Base-by-base conservation (phyloP, 92 coral and sea anemone genomes). In the Zoanthus solanderi region DNA sequence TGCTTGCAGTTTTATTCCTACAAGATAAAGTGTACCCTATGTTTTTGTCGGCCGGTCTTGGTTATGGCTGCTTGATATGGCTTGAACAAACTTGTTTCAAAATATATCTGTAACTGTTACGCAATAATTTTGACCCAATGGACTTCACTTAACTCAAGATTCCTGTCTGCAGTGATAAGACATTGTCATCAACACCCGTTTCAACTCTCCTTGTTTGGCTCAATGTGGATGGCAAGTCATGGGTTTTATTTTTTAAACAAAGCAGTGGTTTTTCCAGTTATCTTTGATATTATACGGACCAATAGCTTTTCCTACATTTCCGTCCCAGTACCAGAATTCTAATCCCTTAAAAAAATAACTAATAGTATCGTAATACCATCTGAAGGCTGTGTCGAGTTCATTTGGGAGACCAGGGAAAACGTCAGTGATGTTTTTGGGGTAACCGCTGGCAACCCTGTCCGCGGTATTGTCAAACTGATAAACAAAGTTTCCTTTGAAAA, bases 271-370 rank as follows among this genome's bases (percentile, higher is more conserved):
- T 8, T 61, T 61, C 68, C 68, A 61, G 68, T 61, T 61, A 6
- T 61, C 68, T 18, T 61, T 61, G 68, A 61, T 61, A 61, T 61
- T 61, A 61, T 61, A 61, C n/a, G 69, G 69, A 63, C 69, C 69
- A 63, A 63, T 3, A 63, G 69, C 69, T 63, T 83, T 63, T 61
- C 29, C 29, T 0, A 7, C 2, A 16, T 28, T 67, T 67, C 57
- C 85, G 31, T 91, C 82, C 92, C 95, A 94, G 68, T 75, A 6
- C 66, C 83, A 94, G 87, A 87, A 94, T 77, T 60, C 76, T 32
- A 86, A 56, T 11, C 79, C 94, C 78, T 91, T 94, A 72, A 95
- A 95, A 61, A 95, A 92, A 74, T 95, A 95, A 14, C 76, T 72
- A 7, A 67, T n/a, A 1, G 85, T 83, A 45, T 94, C 88, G 73